Conservation (phyloP, 92 coral and sea anemone genomes). For the Porites rus region DNA sequence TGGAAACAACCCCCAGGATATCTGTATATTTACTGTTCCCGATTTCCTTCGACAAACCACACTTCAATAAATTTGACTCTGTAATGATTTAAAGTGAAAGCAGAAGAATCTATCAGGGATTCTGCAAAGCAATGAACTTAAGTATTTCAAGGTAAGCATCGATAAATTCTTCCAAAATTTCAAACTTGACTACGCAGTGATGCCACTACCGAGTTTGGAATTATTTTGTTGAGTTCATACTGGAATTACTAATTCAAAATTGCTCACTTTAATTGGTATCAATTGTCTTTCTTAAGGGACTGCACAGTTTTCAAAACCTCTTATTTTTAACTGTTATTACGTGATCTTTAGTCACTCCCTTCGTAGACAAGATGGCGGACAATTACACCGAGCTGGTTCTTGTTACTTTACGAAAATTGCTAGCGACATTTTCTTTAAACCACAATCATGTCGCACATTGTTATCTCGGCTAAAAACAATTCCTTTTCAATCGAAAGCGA, state of each 20-base stretch:
- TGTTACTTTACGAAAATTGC: too few relatives aligned
- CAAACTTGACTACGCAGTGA: too few relatives aligned
- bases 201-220: too few relatives aligned
- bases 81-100: not conserved
- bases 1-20: not conserved
- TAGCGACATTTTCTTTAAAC: not conserved
- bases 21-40: not conserved
- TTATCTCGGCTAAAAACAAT: not conserved
- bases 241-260: too few relatives aligned
- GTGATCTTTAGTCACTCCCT: not conserved
- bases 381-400: not conserved
- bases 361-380: conserved; percentile 1
- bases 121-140: not conserved
- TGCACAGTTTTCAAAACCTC: too few relatives aligned
- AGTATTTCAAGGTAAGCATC: too few relatives aligned
- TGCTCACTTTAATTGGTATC: too few relatives aligned
- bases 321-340: not conserved
- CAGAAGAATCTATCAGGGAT: not conserved
- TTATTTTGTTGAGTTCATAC: too few relatives aligned
- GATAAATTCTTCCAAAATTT: too few relatives aligned
- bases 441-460: conserved; percentile 7
- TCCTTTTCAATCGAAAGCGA: not conserved
- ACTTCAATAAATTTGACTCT: not conserved
- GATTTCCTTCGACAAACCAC: conserved; percentile 6
- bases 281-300: too few relatives aligned